These are phyloP conservation scores for Kryptolebias ocellatus DNA, from an alignment of 2,797 vertebrate genomes.

Conservation along the genomic window DNA sequence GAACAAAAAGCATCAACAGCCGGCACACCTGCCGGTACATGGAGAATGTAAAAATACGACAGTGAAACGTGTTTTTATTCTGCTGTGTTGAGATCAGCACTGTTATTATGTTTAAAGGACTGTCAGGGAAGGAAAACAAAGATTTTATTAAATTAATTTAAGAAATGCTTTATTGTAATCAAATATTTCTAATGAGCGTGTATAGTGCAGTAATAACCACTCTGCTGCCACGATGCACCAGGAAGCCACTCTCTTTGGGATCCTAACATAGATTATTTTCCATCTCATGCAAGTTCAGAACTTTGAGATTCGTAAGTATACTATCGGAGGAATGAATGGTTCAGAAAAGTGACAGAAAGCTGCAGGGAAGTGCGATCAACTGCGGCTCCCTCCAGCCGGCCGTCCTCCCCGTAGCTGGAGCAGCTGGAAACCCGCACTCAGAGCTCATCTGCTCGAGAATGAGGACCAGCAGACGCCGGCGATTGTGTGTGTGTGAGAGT, in stretches of 20 bases:
- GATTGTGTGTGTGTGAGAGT: neutral
- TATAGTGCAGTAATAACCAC: neutral
- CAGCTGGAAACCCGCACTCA: neutral
- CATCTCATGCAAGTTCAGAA: neutral
- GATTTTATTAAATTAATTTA: too few species aligned
- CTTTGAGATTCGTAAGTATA: neutral
- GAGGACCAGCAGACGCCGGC: neutral
- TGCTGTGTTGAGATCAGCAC: too few species aligned
- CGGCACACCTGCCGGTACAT: neutral
- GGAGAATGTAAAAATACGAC: too few species aligned
- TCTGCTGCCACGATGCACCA: neutral
- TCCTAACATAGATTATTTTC: neutral
- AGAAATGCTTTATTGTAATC: too few species aligned
- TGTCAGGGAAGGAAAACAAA: too few species aligned
- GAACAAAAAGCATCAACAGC: neutral
- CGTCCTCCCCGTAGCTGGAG: slow-evolving; percentile 10
- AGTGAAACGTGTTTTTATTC: too few species aligned
- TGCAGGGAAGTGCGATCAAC: slow-evolving; percentile 13
- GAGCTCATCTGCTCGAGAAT: neutral
- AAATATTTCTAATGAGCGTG: too few species aligned
- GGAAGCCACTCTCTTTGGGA: neutral
- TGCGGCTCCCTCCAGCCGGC: slow-evolving; percentile 24
- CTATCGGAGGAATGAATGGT: neutral
- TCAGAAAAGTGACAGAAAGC: neutral
- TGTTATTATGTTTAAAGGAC: too few species aligned